Evolutionary conservation across 2,888 invertebrate genomes (phyloP).

Genomic region (Eristalinus sepulchralis): DNA sequence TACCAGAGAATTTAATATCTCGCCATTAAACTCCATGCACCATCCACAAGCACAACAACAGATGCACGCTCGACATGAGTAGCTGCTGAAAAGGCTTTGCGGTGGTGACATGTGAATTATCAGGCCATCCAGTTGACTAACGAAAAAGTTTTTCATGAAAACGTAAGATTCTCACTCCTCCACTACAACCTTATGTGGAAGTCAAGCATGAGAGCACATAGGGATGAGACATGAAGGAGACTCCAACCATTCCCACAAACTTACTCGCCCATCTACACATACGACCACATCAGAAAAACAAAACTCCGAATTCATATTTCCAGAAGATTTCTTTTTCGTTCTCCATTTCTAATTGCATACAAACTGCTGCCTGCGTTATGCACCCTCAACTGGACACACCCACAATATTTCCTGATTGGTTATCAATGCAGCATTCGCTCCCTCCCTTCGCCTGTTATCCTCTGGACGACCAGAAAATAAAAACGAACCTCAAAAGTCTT

Average conservation of each 20-base stretch:
- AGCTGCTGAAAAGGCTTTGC: too few species aligned
- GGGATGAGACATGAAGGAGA: too few species aligned
- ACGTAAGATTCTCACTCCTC: too few species aligned
- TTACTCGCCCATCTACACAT: neutral
- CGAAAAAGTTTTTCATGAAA: too few species aligned
- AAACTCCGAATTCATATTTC: neutral
- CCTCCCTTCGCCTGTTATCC: constrained; percentile 24
- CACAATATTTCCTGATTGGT: constrained; percentile 69
- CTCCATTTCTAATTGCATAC: constrained; percentile 45
- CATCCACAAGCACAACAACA: too few species aligned
- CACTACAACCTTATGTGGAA: too few species aligned
- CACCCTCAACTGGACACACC: constrained; percentile 54
- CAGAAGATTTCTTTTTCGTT: neutral
- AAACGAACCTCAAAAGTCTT: constrained; percentile 39
- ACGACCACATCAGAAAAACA: neutral
- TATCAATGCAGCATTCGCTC: constrained; percentile 56
- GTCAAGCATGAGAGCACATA: too few species aligned
- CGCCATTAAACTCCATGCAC: too few species aligned
- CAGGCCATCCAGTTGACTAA: too few species aligned
- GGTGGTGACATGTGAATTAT: too few species aligned
- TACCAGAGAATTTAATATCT: too few species aligned
- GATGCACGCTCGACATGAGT: too few species aligned
- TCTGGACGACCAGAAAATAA: constrained; percentile 9
- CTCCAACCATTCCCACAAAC: neutral
- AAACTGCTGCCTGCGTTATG: constrained; percentile 3